phyloP scores from a whole-genome alignment of 2,113 vertebrate species.

The Halichoerus grypus region DNA sequence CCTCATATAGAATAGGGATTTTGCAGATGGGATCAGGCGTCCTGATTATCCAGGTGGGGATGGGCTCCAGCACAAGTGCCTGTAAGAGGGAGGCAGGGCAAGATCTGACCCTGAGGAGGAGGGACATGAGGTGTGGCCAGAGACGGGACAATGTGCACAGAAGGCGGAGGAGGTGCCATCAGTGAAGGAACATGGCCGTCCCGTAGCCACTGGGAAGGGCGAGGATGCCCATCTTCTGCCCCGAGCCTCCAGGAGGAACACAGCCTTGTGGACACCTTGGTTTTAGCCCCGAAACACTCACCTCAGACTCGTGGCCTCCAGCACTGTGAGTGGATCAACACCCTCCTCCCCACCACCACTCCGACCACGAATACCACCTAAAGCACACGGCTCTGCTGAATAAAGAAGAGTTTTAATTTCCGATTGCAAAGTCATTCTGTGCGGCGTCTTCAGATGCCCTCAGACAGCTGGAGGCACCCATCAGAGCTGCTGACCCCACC shows the following conservation, averaged over 20 bases:
- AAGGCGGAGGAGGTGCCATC: background rate
- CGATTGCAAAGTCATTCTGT: no score
- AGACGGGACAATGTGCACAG: background rate
- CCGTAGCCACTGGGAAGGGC: background rate
- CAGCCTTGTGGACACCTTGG: background rate
- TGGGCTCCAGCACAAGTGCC: background rate
- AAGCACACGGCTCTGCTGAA: background rate
- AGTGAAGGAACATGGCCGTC: fast-evolving
- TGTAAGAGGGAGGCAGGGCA: background rate
- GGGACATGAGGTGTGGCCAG: background rate
- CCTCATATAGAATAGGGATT: no score
- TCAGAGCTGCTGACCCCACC: no score
- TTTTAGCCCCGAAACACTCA: no score
- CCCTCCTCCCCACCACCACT: background rate
- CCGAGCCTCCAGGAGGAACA: no score
- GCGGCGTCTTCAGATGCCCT: background rate
- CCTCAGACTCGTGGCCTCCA: no score
- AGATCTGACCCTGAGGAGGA: background rate
- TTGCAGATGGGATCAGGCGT: background rate
- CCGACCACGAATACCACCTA: background rate
- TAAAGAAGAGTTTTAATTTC: background rate
- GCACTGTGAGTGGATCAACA: no score
- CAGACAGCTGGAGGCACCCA: fast-evolving
- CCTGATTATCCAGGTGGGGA: background rate
- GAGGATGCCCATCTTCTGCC: no score